Percentiles rank a stretch among this genome's conserved stretches.
Conservation (phyloP, 2,888 invertebrate genomes). For the Nesidiocoris tenuis region DNA sequence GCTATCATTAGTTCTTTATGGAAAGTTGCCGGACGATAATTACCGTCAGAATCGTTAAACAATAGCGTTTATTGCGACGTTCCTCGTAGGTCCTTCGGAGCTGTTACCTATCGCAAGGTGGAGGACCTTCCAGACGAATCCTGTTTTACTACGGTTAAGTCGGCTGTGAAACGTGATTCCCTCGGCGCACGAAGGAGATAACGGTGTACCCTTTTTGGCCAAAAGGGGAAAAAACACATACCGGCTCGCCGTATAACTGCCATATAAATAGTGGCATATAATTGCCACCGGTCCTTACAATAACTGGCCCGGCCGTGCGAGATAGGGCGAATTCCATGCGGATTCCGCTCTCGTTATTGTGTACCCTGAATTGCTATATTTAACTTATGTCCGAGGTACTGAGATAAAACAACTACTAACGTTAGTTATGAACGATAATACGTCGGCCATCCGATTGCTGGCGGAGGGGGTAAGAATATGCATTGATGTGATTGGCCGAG, state of each 20-base stretch:
- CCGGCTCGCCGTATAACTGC: neutral
- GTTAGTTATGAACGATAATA: too few relatives aligned
- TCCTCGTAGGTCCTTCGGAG: neutral
- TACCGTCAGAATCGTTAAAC: too few relatives aligned
- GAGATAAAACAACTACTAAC: too few relatives aligned
- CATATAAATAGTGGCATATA: too few relatives aligned
- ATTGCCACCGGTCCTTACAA: neutral
- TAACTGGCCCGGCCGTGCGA: neutral
- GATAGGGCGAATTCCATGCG: neutral
- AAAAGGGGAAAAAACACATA: neutral
- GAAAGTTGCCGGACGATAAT: too few relatives aligned
- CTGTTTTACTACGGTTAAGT: constrained; percentile 23
- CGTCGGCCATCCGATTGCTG: too few relatives aligned
- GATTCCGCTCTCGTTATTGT: neutral
- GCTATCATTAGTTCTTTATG: too few relatives aligned
- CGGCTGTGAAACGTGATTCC: constrained; percentile 26
- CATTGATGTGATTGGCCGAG: too few relatives aligned
- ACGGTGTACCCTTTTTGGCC: neutral
- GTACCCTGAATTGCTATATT: too few relatives aligned
- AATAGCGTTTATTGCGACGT: neutral
- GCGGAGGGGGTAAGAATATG: too few relatives aligned
- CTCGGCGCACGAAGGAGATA: neutral
- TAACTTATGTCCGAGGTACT: too few relatives aligned
- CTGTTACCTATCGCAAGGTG: neutral
- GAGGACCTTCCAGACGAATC: neutral